Evolutionary conservation across 2,888 invertebrate species (phyloP), one percentile per base, ranked within the genome.

Genomic region (Drosophila subquinaria): DNA sequence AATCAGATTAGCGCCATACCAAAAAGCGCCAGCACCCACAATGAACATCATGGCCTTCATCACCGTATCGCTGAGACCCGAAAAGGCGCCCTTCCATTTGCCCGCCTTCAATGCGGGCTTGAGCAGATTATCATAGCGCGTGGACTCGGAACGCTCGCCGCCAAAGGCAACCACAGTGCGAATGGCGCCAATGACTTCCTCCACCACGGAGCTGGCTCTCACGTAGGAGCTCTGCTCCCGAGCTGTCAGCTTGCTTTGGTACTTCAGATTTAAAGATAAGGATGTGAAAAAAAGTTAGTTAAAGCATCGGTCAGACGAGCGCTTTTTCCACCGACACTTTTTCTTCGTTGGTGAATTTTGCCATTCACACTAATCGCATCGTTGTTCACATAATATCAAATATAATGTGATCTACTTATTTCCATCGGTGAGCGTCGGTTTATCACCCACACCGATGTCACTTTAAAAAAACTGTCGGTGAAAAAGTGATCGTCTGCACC

Each of bases 81-180:
- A 94, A 90, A 94, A 95, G 69, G 95, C 91, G 0, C 95, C 95
- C 77, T 95, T 94, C 77, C 92, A 93, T 4, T 93, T 93, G 5
- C 95, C 96, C 45, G 94, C 95, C 67, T 93, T 94, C 64, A 94
- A 94, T 0, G 96, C 96, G 5, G 95, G 95, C 33, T 86, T 10
- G 90, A 92, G 55, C 8, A 95, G 94, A 15, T 82, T 75, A 36
- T 91, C 86, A 81, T 94, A 92, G 0, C 95, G 94, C 45, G 94
- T 93, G 4, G 95, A 94, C 92, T 96, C 97, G 79, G 95, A 95
- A 30, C 94, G 92, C 86, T 96, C 95, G 2, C 97, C 97, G 0
- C 96, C 95, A 90, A 96, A 97, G 0, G 97, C 96, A 15, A 95
- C 94, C 0, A 97, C 96, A 0, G 97, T 97, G 74, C 96, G 93